Conservation (phyloP, 2,113 vertebrate genomes). For the Orycteropus afer region DNA sequence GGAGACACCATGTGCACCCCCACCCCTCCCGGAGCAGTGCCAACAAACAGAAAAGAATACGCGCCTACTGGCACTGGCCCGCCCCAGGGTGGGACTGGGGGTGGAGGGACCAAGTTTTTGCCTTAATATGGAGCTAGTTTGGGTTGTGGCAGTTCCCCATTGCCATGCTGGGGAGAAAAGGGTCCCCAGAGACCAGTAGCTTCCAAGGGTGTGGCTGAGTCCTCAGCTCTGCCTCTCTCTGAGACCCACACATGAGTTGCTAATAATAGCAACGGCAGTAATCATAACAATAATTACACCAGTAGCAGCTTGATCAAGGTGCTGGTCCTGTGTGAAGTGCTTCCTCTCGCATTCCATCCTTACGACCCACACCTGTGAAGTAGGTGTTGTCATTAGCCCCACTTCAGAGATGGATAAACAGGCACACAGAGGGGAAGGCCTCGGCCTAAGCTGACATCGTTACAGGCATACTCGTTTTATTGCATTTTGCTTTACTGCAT, state of each 20-base stretch:
- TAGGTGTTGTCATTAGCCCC: not conserved
- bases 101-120: not conserved
- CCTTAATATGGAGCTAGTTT: constrained; percentile 40
- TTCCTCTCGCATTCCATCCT: too few relatives aligned
- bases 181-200: constrained; percentile 7
- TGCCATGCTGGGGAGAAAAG: not conserved
- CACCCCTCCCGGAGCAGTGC: not conserved
- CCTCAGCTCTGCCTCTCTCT: not conserved
- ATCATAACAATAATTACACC: fast-evolving
- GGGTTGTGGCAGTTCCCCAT: not conserved
- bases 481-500: too few relatives aligned
- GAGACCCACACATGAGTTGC: not conserved
- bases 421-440: not conserved
- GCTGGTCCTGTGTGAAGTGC: fast-evolving
- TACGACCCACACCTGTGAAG: not conserved
- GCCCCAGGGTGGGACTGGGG: not conserved
- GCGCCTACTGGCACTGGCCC: not conserved
- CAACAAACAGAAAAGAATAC: not conserved
- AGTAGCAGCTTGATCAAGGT: fast-evolving
- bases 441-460: not conserved
- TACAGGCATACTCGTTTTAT: too few relatives aligned
- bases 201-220: constrained; percentile 6
- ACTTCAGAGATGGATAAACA: not conserved
- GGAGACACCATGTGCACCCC: not conserved
- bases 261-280: not conserved